Evolutionary conservation across 2,797 vertebrate genomes (phyloP).

Genomic region (Hydrophis major): DNA sequence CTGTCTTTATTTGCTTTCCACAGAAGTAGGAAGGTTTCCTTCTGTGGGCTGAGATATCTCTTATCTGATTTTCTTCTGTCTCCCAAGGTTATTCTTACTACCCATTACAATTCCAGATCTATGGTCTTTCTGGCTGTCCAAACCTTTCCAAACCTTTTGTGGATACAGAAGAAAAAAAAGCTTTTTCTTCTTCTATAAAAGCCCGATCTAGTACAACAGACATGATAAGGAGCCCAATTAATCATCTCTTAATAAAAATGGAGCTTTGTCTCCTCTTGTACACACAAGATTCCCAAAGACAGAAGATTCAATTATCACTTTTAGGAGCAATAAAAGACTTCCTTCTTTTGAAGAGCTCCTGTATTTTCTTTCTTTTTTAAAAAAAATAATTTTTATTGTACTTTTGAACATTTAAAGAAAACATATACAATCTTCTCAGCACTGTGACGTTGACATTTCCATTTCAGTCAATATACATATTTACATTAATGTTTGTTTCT

Average conservation of each 20-base stretch:
- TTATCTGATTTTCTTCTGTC: neutral
- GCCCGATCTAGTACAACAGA: neutral
- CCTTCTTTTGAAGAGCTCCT: constrained; percentile 20
- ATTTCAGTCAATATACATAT: too few species aligned
- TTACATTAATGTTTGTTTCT: too few species aligned
- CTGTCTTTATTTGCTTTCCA: neutral
- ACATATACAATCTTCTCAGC: too few species aligned
- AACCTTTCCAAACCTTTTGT: neutral
- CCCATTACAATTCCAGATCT: neutral
- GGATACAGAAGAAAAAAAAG: neutral
- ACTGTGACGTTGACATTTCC: too few species aligned
- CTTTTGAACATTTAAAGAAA: too few species aligned
- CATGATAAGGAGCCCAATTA: neutral
- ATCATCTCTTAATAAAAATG: constrained; percentile 3
- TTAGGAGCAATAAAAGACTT: neutral
- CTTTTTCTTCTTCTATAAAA: neutral
- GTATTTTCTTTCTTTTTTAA: neutral
- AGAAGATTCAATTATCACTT: neutral
- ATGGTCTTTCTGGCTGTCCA: neutral
- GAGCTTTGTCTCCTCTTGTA: neutral
- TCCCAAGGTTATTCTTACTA: neutral
- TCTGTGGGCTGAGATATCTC: neutral
- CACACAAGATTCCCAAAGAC: neutral
- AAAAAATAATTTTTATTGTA: too few species aligned
- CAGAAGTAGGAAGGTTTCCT: neutral